Base-by-base conservation (phyloP, 2,113 vertebrate genomes). In the Mus pahari region DNA sequence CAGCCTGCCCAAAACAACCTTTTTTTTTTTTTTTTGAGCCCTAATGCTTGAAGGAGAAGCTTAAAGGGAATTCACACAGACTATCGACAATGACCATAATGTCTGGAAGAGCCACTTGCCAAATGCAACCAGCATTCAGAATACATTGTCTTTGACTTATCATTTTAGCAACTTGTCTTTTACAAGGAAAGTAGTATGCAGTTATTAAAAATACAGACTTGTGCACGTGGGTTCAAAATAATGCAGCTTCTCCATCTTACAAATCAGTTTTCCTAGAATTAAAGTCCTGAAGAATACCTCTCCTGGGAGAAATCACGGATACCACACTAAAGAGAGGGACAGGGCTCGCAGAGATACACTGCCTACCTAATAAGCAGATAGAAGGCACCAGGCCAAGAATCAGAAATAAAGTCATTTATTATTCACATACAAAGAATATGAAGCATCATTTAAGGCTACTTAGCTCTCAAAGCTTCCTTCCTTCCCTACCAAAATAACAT, bases 251-350 rank as follows among this genome's bases (percentile, higher is more conserved):
- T 93, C 48, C 81, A 91, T 9, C 73, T 86, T 74, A 70, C 50
- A 91, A 96, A 75, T 79, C 55, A 94, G 58, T 50, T 70, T 92
- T 81, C 16, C 42, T 91, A 90, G 42, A 79, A 28, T 95, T 20
- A 58, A 95, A 91, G 33, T 6, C 90, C 42, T 60, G 71, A 0
- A 79, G 58, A 94, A 73, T 79, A 73, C 33, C 7, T 64, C 0
- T 64, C 26, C 36, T 82, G 24, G 22, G 89, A 75, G 68, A 77
- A 92, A 91, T 53, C n/a, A 91, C 48, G 16, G 20, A 78, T 68
- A 68, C 77, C 31, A 87, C 20, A 6, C 78, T 66, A 36, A 75
- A 62, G 58, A 90, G 6, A 28, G 70, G 20, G 20, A 7, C 14
- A 6, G 75, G 64, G 55, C 45, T 20, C 14, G 31, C 4, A 48